Evolutionary conservation across 2,113 vertebrate genomes (phyloP).

Genomic region (Callionymus lyra): DNA sequence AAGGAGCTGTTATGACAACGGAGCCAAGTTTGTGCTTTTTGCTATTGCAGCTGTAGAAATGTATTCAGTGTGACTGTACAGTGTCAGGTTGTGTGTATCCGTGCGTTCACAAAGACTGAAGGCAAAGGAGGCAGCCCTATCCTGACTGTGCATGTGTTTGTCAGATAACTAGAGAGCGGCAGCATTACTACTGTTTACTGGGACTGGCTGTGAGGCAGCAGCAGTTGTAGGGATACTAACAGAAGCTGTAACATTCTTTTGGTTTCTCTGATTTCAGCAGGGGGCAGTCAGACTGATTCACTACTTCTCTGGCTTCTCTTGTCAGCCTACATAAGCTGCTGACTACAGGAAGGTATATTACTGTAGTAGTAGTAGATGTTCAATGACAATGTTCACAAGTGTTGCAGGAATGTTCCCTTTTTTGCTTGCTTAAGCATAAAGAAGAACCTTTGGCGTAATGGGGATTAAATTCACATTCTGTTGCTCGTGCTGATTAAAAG

Average conservation of each 20-base stretch:
- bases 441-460: too few species aligned
- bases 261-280: conserved; percentile 62
- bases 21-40: background rate
- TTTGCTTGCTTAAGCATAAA: too few species aligned
- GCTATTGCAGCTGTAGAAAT: conserved; percentile 8
- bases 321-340: conserved; percentile 23
- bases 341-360: conserved; percentile 31
- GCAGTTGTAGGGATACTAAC: conserved; percentile 50
- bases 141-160: conserved; percentile 11
- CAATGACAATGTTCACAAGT: too few species aligned
- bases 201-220: conserved; percentile 44
- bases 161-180: conserved; percentile 13
- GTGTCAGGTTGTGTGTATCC: conserved; percentile 5
- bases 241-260: conserved; percentile 65
- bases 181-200: conserved; percentile 39
- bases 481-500: too few species aligned
- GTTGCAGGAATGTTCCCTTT: too few species aligned
- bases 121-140: conserved; percentile 23
- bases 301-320: conserved; percentile 15
- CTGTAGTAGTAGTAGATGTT: conserved; percentile 34
- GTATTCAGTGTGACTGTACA: conserved; percentile 15
- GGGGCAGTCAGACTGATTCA: conserved; percentile 49
- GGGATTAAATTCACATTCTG: too few species aligned
- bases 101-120: conserved; percentile 4
- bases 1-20: too few species aligned